Evolutionary conservation across 2,797 vertebrate species (phyloP), one percentile per base, ranked within the genome.

Genomic region (Falco rusticolus): DNA sequence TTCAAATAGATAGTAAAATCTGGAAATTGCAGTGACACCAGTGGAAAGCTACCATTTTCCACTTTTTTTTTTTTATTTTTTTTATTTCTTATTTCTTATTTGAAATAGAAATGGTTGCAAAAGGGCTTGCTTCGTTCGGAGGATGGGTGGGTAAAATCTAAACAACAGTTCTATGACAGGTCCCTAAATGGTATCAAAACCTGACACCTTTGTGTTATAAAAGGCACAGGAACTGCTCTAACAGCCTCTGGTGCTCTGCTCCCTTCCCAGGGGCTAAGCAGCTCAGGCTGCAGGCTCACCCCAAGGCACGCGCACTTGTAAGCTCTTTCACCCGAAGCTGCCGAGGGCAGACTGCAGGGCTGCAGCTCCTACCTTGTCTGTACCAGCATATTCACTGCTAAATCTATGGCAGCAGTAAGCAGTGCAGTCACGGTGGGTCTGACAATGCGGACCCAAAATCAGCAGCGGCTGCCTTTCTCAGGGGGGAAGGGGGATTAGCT

Each of bases 351-450:
- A 10, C 19, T 45, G 57, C 22, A 11, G 51, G 10, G 39, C 66
- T 18, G 61, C 5, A 3, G 19, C 29, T 51, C 47, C 57, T 25
- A 0, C 16, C 10, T 50, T 45, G 17, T 34, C 37, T 10, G 50
- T 25, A 6, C 15, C 9, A 39, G 22, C 19, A 11, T 14, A 2
- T 3, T 20, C 43, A 2, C 33, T 10, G 31, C 34, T 21, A 3
- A 16, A 20, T 2, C 41, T 33, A n/a, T 26, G 50, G 21, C 50
- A 85, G 65, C 26, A 25, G 16, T 9, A 29, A 63, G 51, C 25
- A 13, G 19, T 3, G 37, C 19, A 21, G 28, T 20, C 54, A 39
- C 1, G 0, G 10, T 5, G 41, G 31, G 11, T 0, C 51, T 65
- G 9, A 12, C 6, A 26, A 24, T 24, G 33, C 9, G 16, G 19